Evolutionary conservation across 1,140 invertebrate genomes (phyloP).

Genomic region (Portunus trituberculatus): DNA sequence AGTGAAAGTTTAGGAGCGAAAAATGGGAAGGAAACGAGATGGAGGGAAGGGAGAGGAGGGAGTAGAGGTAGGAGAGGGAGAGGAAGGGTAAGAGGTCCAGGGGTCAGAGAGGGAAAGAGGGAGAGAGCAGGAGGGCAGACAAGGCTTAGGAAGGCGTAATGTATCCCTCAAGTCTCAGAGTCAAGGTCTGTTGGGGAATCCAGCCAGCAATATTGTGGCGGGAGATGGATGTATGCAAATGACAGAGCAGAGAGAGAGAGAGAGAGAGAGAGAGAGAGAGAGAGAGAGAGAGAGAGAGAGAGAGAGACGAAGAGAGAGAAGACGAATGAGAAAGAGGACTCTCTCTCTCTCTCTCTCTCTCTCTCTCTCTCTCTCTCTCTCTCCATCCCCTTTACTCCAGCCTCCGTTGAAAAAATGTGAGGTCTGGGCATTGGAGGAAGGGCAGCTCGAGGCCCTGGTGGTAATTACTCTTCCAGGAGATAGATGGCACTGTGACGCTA

Average conservation of each 20-base stretch:
- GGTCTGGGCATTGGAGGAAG: neutral
- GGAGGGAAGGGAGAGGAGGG: neutral
- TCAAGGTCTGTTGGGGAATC: neutral
- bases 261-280: slow-evolving; percentile 4
- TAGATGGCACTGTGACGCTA: neutral
- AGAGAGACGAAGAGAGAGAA: neutral
- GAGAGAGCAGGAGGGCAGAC: neutral
- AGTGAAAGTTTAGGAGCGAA: no score
- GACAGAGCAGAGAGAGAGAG: neutral
- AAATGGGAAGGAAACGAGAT: neutral
- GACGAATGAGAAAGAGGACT: neutral
- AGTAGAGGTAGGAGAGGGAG: neutral
- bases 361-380: no score
- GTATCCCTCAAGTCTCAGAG: neutral
- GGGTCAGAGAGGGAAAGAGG: neutral
- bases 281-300: neutral
- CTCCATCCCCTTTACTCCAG: neutral
- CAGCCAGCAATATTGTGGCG: slow-evolving; percentile 5
- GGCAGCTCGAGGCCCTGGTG: neutral
- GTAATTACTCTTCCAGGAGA: neutral
- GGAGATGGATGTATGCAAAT: slow-evolving; percentile 13
- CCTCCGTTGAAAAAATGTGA: neutral
- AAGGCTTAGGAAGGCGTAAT: slow-evolving; percentile 5
- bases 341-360: no score
- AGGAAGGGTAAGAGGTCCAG: neutral